These are phyloP conservation scores for Parus major DNA, from an alignment of 2,113 vertebrate species.

Conservation along the genomic window DNA sequence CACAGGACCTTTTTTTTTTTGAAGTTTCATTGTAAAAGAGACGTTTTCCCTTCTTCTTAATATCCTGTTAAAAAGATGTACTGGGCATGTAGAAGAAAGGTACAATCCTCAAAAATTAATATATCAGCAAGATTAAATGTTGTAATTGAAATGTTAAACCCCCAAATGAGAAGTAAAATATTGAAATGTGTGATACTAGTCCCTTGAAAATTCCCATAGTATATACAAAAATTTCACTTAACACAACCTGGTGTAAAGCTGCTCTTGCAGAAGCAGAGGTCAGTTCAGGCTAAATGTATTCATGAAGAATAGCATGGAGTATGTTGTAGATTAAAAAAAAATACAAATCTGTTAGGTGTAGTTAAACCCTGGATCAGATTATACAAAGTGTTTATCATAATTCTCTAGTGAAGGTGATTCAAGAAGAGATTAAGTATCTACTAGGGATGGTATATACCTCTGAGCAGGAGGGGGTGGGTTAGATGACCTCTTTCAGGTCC, in stretches of 20 bases:
- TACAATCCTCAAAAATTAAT: neutral
- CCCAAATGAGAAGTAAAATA: neutral
- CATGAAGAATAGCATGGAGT: neutral
- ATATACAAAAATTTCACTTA: rapidly evolving
- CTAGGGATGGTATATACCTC: neutral
- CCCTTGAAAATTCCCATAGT: neutral
- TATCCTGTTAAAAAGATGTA: neutral
- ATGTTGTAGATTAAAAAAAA: neutral
- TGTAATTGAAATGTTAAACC: neutral
- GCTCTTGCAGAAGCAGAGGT: neutral
- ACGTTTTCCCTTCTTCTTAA: neutral
- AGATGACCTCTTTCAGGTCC: neutral
- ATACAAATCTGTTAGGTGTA: neutral
- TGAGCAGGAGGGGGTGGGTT: neutral
- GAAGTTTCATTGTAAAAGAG: neutral
- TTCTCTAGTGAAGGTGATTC: neutral
- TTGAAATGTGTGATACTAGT: neutral
- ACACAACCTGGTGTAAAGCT: neutral
- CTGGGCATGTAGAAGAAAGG: neutral
- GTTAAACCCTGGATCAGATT: neutral
- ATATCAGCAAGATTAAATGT: neutral
- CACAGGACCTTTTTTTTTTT: neutral
- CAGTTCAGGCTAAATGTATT: neutral
- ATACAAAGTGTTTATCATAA: neutral
- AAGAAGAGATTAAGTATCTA: neutral